A percentile compares a stretch with the other conserved stretches of the same genome.
Evolutionary conservation across 2,113 vertebrate species (phyloP).

Genomic region (Chrysemys picta): DNA sequence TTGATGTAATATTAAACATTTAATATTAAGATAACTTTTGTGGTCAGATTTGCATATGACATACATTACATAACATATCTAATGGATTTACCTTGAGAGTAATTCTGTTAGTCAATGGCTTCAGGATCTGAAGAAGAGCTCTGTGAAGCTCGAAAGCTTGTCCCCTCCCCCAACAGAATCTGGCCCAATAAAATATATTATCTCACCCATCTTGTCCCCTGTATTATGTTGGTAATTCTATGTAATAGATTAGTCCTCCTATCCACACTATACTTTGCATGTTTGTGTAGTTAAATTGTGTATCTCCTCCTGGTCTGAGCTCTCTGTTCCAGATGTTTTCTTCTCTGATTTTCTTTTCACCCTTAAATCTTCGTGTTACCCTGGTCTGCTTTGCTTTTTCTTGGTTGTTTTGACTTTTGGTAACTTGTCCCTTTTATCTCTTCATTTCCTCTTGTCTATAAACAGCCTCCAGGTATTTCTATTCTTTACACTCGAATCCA

Average conservation of each 20-base stretch:
- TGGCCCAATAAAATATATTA: not conserved
- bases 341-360: not conserved
- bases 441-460: slow-evolving; percentile 6
- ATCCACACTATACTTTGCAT: not conserved
- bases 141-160: not conserved
- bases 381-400: not conserved
- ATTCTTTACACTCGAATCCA: slow-evolving; percentile 1
- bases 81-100: not conserved
- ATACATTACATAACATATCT: rapidly evolving
- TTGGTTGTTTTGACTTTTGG: not conserved
- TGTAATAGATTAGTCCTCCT: not conserved
- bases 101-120: not conserved
- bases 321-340: not conserved
- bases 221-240: not conserved
- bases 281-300: not conserved
- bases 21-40: not conserved
- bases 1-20: not conserved
- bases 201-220: not conserved
- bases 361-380: not conserved
- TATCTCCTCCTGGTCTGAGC: not conserved
- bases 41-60: not conserved
- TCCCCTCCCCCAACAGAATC: not conserved
- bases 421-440: not conserved
- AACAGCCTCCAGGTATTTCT: not conserved
- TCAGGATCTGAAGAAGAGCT: not conserved